A percentile compares a stretch with the other conserved stretches of the same genome.
phyloP scores from a whole-genome alignment of 2,113 vertebrate species.

The Arvicanthis niloticus region DNA sequence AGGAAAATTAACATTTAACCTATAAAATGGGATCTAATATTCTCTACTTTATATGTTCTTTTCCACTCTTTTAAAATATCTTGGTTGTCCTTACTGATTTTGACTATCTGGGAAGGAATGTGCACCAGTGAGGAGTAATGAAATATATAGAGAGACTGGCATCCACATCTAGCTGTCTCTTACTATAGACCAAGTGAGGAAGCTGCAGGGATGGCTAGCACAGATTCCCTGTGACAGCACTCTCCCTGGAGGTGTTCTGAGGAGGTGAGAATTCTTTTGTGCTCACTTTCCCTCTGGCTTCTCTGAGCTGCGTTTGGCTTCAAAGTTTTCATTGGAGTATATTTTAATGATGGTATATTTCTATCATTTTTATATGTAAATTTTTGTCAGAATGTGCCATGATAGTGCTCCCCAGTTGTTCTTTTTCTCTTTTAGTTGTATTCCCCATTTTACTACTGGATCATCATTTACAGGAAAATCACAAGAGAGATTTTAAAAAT shows the following conservation, averaged over 20 bases:
- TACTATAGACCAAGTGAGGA: neutral
- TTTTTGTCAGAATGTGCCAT: neutral
- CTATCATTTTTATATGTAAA: neutral
- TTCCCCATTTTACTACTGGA: neutral
- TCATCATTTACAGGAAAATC: constrained; percentile 8
- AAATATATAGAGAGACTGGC: neutral
- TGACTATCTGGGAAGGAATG: neutral
- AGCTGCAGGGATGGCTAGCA: too few species aligned
- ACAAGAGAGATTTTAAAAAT: neutral
- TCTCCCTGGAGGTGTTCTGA: neutral
- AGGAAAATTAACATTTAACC: neutral
- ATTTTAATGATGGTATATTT: neutral
- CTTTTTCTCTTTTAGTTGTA: constrained; percentile 13
- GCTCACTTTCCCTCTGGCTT: neutral
- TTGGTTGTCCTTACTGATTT: neutral
- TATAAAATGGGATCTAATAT: neutral
- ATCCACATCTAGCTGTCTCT: neutral
- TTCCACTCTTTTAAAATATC: neutral
- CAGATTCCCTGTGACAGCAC: neutral
- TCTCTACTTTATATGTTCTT: neutral
- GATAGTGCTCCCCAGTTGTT: neutral
- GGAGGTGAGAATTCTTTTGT: too few species aligned
- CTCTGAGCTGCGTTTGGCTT: neutral
- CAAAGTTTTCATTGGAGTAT: neutral
- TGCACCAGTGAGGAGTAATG: neutral